Evolutionary conservation across 1,140 invertebrate species (phyloP).

Genomic region (Heliconius nattereri): DNA sequence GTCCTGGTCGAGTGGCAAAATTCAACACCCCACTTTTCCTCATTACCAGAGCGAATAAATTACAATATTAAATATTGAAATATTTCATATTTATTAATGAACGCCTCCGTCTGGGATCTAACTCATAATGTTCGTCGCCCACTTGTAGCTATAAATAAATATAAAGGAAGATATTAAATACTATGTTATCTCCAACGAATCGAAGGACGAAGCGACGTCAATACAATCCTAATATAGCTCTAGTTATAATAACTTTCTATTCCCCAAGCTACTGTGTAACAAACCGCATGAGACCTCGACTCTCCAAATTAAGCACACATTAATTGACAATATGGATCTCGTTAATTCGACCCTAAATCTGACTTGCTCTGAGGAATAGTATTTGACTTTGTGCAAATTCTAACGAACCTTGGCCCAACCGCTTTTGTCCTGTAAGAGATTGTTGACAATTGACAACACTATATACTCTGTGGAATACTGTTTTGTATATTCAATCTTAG

Average conservation of each 20-base stretch:
- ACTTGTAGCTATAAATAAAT: no score
- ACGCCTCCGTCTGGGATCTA: no score
- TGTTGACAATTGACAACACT: conserved; percentile 23
- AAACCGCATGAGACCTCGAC: conserved; percentile 20
- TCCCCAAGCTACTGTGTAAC: conserved; percentile 19
- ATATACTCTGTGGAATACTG: conserved; percentile 10
- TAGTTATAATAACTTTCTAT: conserved; percentile 26
- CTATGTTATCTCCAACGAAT: neutral
- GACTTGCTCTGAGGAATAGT: conserved; percentile 16
- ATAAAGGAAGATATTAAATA: neutral
- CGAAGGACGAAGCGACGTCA: neutral
- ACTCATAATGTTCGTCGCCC: no score
- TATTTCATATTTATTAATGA: no score
- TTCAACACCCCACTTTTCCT: no score
- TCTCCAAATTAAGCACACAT: conserved; percentile 27
- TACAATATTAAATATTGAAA: no score
- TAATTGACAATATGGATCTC: conserved; percentile 30
- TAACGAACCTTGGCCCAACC: conserved; percentile 19
- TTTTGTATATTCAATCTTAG: conserved; percentile 2
- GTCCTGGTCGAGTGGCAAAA: no score
- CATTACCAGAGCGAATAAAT: no score
- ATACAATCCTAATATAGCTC: neutral
- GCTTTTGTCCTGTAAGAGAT: conserved; percentile 27
- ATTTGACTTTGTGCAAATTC: conserved; percentile 21
- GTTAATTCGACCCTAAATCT: conserved; percentile 29